Conservation (phyloP, 2,113 vertebrate species). For the Misgurnus anguillicaudatus region DNA sequence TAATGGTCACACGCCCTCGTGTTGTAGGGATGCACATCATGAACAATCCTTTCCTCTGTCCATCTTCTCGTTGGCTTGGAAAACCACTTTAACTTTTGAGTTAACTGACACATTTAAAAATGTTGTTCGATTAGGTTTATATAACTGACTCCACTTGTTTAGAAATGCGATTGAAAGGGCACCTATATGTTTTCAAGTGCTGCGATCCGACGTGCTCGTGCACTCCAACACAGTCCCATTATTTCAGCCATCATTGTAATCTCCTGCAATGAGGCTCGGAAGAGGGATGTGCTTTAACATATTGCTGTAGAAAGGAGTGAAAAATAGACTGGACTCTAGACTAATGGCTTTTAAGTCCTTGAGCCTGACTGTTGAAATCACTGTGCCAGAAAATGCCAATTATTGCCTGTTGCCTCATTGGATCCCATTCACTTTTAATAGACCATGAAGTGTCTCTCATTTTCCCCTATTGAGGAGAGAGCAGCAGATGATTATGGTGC, state of each 20-base stretch:
- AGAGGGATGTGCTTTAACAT: constrained; percentile 53
- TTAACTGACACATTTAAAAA: not conserved
- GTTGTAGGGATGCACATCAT: not conserved
- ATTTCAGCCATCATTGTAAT: constrained; percentile 13
- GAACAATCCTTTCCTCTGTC: constrained; percentile 7
- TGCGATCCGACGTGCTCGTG: not conserved
- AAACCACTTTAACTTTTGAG: not conserved
- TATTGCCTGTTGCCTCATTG: constrained; percentile 67
- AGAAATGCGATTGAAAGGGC: not conserved
- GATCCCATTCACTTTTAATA: constrained; percentile 72
- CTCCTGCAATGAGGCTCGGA: constrained; percentile 47
- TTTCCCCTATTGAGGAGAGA: constrained; percentile 64
- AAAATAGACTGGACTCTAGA: constrained; percentile 53
- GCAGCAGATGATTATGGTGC: constrained; percentile 64
- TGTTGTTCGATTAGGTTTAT: constrained; percentile 18
- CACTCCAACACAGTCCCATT: not conserved
- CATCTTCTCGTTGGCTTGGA: constrained; percentile 1
- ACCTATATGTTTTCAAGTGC: constrained; percentile 17
- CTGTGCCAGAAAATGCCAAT: constrained; percentile 64
- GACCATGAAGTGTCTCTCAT: constrained; percentile 69
- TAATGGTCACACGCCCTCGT: constrained; percentile 34
- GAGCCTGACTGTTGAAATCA: constrained; percentile 53
- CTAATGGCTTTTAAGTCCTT: constrained; percentile 57
- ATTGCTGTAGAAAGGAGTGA: constrained; percentile 24
- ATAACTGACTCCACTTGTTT: constrained; percentile 8